A percentile compares a stretch with the other conserved stretches of the same genome.
phyloP scores from a whole-genome alignment of 2,113 vertebrate species.

The Chionomys nivalis region DNA sequence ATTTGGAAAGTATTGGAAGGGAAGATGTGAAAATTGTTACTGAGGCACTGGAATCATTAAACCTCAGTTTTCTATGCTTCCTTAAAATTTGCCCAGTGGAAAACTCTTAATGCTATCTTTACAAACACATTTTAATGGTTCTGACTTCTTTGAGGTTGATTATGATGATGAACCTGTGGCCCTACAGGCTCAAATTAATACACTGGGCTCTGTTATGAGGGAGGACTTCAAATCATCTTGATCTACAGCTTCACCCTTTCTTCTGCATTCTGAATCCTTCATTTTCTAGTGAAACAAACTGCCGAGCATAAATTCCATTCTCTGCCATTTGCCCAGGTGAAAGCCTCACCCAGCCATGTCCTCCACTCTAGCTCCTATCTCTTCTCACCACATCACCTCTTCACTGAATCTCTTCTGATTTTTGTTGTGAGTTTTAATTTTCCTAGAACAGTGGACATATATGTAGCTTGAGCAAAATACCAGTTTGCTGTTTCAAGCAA shows the following conservation, averaged over 20 bases:
- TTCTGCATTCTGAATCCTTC: background rate
- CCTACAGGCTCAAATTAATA: background rate
- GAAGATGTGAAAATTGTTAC: background rate
- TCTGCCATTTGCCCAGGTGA: background rate
- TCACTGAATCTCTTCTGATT: background rate
- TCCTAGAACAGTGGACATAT: background rate
- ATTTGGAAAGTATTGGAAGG: background rate
- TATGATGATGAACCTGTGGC: background rate
- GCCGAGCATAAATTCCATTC: background rate
- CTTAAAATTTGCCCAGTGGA: background rate
- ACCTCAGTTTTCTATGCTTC: background rate
- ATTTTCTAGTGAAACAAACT: background rate
- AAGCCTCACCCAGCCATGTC: background rate
- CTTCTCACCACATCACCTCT: background rate
- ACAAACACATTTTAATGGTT: background rate
- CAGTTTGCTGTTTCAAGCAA: background rate
- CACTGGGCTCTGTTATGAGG: background rate
- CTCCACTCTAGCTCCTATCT: background rate
- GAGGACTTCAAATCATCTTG: background rate
- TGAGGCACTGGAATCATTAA: background rate
- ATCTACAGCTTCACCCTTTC: background rate
- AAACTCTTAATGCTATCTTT: background rate
- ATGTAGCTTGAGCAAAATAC: background rate
- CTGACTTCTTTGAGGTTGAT: background rate
- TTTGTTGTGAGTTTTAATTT: slow-evolving; percentile 12